Conservation (phyloP, 2,797 vertebrate genomes). For the Esox masquinongy region DNA sequence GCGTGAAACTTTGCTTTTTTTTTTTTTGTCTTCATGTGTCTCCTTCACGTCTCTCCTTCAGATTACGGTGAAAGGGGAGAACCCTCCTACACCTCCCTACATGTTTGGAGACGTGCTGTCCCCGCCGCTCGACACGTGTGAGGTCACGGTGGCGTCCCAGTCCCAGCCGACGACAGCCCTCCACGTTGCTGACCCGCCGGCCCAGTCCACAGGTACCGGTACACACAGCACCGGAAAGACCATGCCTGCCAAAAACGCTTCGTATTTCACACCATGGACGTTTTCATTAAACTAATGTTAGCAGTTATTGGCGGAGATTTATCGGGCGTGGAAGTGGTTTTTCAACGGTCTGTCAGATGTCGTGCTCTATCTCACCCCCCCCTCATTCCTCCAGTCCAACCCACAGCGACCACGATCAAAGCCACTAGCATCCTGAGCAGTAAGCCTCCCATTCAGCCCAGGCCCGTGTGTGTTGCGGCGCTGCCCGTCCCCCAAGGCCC, state of each 20-base stretch:
- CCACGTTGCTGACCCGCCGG: conserved; percentile 31
- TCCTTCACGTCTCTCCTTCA: conserved; percentile 28
- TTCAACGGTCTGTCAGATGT: neutral
- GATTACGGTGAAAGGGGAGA: conserved; percentile 78
- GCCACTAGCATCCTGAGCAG: conserved; percentile 72
- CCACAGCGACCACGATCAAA: conserved; percentile 55
- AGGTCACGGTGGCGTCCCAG: conserved; percentile 73
- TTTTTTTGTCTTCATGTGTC: neutral
- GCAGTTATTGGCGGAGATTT: neutral
- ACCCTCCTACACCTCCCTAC: conserved; percentile 80
- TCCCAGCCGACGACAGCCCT: conserved; percentile 32
- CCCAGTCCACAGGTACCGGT: conserved; percentile 57
- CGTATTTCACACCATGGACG: neutral
- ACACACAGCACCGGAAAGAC: neutral
- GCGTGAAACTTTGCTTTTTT: neutral
- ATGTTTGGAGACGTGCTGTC: conserved; percentile 80
- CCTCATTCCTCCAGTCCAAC: conserved; percentile 33
- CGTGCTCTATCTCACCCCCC: neutral
- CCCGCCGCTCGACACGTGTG: conserved; percentile 73
- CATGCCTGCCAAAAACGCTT: neutral
- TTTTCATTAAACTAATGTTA: neutral
- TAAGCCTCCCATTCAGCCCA: conserved; percentile 84
- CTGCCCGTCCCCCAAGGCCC: conserved; percentile 63
- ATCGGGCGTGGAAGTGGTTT: neutral
- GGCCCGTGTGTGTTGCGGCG: conserved; percentile 76